A percentile compares a stretch with the other conserved stretches of the same genome.
Conservation (phyloP, 2,113 vertebrate species). For the Bos javanicus region DNA sequence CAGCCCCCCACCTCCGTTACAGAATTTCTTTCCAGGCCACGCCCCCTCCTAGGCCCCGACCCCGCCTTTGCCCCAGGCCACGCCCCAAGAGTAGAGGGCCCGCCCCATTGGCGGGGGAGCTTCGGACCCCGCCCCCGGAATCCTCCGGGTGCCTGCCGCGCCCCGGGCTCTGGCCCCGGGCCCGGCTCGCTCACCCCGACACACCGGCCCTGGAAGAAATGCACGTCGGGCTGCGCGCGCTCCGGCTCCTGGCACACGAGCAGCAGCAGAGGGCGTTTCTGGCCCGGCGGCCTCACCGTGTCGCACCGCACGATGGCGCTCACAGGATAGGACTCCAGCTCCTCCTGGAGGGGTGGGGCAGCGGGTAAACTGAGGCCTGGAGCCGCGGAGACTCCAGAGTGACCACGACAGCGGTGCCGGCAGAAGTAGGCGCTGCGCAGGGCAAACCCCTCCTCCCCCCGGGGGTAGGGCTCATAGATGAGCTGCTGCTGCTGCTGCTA, state of each 20-base stretch:
- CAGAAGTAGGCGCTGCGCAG: not conserved
- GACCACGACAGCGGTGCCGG: not conserved
- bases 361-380: not conserved
- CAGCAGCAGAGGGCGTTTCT: conserved; percentile 82
- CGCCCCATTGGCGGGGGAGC: not conserved
- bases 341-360: conserved; percentile 77
- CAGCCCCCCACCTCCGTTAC: not conserved
- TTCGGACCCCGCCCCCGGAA: not conserved
- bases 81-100: not conserved
- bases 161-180: rapidly evolving
- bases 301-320: conserved; percentile 84
- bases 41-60: not conserved
- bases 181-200: conserved; percentile 79
- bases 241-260: conserved; percentile 83
- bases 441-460: not conserved
- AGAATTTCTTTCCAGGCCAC: not conserved
- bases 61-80: not conserved
- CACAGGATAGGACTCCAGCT: conserved; percentile 84
- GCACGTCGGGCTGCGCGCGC: conserved; percentile 84
- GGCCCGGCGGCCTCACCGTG: conserved; percentile 74
- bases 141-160: not conserved
- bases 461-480: not conserved
- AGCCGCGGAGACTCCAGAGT: rapidly evolving
- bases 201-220: conserved; percentile 86
- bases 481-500: no score